Evolutionary conservation across 1,140 invertebrate genomes (phyloP), one percentile per base, ranked within the genome.

Genomic region (Tetramorium simillimum): DNA sequence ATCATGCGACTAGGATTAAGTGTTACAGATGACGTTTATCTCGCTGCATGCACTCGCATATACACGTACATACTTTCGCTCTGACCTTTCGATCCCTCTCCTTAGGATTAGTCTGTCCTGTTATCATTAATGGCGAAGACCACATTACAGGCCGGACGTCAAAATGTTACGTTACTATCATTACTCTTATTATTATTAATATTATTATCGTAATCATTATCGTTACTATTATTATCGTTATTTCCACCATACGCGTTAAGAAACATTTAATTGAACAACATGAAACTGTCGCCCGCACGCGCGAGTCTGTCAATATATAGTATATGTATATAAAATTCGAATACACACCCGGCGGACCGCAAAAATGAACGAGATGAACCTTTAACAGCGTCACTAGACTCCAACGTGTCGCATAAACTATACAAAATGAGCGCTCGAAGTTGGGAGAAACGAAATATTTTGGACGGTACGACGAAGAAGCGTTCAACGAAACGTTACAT

Each of bases 381-480:
- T 91, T 92, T 89, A 93, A 94, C 92, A 93, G 89, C 91, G 89
- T 88, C 88, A 88, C 63, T 92, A 92, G 76, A 87, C 90, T 93
- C 76, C 89, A 93, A 93, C 91, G 89, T 90, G 86, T 81, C 86
- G 90, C 91, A 94, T 92, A 94, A 94, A 94, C 92, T 94, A 93
- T 94, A 94, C 92, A 86, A 89, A 92, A 92, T 92, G 78, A 91
- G 90, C 92, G 65, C 89, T 91, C 85, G 88, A 91, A 93, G 90
- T 92, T 87, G 91, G 91, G 88, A 85, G 77, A 93, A 93, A 93
- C 88, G 80, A 91, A 92, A 93, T 91, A 85, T 91, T 87, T 91
- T 93, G 93, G 93, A 94, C 94, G 93, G 93, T 94, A 94, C 86
- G 91, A 89, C 88, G 91, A 92, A 92, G 84, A 92, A 94, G 91